These are phyloP conservation scores for Microplitis deprimator DNA, from an alignment of 2,888 invertebrate genomes.

Conservation along the genomic window DNA sequence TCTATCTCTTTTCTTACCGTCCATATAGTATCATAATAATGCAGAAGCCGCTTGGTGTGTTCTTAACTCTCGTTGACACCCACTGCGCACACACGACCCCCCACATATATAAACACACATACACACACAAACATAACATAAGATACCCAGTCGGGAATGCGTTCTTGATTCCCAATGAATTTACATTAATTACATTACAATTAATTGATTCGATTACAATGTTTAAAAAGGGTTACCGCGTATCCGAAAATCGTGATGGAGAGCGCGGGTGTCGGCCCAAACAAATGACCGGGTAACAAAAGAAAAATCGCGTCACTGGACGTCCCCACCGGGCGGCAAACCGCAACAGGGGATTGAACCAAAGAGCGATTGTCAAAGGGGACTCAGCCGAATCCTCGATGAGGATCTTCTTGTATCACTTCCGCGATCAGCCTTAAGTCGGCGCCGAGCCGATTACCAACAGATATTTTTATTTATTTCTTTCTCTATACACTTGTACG, in stretches of 20 bases:
- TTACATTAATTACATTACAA: conserved; percentile 35
- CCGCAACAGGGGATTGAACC: too few relatives aligned
- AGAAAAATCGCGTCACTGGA: not conserved
- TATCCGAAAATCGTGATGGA: too few relatives aligned
- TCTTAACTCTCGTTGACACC: conserved; percentile 31
- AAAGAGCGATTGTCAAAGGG: conserved; percentile 2
- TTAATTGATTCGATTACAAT: conserved; percentile 17
- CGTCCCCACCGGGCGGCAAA: too few relatives aligned
- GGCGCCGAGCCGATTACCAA: conserved; percentile 37
- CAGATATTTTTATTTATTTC: conserved; percentile 10
- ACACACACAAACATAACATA: too few relatives aligned
- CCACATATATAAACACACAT: conserved; percentile 17
- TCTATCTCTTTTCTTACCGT: not conserved
- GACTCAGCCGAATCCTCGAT: conserved; percentile 13
- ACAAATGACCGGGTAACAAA: not conserved
- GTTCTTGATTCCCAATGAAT: conserved; percentile 23
- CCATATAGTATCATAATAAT: too few relatives aligned
- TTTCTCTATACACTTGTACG: too few relatives aligned
- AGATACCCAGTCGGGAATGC: not conserved
- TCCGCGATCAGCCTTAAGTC: conserved; percentile 38
- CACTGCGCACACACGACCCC: conserved; percentile 27
- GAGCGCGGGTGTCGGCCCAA: too few relatives aligned
- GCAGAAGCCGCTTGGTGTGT: too few relatives aligned
- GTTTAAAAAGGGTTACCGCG: too few relatives aligned
- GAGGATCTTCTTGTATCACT: conserved; percentile 38